Evolutionary conservation across 2,113 vertebrate genomes (phyloP).

Genomic region (Saguinus imperator): DNA sequence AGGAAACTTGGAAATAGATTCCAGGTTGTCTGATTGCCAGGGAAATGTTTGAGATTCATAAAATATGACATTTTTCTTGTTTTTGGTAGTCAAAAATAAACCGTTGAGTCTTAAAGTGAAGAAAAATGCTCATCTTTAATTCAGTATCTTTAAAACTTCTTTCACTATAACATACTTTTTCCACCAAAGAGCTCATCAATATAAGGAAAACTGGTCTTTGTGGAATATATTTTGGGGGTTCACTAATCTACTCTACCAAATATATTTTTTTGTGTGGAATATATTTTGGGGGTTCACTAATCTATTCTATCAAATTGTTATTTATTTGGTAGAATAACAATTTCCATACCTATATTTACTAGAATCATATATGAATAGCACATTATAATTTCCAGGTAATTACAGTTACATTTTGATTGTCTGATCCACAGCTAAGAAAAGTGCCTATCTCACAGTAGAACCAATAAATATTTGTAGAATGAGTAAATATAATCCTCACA

Average conservation of each 20-base stretch:
- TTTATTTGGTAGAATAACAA: background rate
- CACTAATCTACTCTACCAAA: background rate
- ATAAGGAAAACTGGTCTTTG: background rate
- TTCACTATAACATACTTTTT: background rate
- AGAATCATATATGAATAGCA: background rate
- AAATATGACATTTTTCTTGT: background rate
- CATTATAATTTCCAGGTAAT: background rate
- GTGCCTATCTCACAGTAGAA: background rate
- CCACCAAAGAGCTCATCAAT: background rate
- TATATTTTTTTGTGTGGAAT: background rate
- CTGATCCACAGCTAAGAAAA: background rate
- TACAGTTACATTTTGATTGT: background rate
- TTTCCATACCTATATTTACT: background rate
- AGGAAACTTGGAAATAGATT: background rate
- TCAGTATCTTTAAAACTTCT: background rate
- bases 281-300: background rate
- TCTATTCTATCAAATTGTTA: background rate
- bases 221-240: background rate
- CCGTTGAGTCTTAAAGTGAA: background rate
- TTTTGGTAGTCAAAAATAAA: constrained; percentile 10
- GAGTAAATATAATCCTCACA: background rate
- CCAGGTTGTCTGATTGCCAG: background rate
- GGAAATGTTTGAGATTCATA: background rate
- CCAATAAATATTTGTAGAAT: constrained; percentile 12
- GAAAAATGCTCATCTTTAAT: constrained; percentile 30